Evolutionary conservation across 2,888 invertebrate genomes (phyloP), one percentile per base, ranked within the genome.

Genomic region (Dasypolia templi): DNA sequence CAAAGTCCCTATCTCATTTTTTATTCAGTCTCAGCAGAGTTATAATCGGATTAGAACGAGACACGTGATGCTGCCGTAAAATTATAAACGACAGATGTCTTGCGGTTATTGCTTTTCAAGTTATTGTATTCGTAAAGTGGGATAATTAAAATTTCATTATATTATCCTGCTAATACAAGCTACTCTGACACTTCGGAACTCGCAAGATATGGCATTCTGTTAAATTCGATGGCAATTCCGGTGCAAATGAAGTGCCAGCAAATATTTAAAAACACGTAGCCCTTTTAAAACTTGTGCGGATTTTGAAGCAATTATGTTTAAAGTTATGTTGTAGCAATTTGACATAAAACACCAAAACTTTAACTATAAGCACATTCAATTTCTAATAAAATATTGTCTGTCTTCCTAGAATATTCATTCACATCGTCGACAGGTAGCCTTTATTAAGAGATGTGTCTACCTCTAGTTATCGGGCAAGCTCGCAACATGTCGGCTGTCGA

Each of bases 401-500:
- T 68, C 22, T 51, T 19, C 14, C 5, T 44, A 32, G 39, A 66
- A 65, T 58, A 75, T 63, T 58, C 46, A 55, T 51, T 59, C 66
- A 61, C 9, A 53, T 12, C 22, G 51, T 61, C 55, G 65, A 67
- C 46, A 72, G 77, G 55, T 55, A 69, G 22, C 53, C 12, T 76
- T 72, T 71, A 71, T 56, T 67, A 70, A 59, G 68, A 64, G 61
- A 65, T 51, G 49, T 61, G 59, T 62, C 68, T 69, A 53, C 63
- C 51, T 58, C 29, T 65, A 63, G 79, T 70, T 82, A 87, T 81
- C 85, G 64, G 63, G 59, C 9, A 14, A 59, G 55, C 67, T 75
- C 56, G 56, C 75, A 75, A 67, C 74, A 63, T 69, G 79, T 80
- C 77, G 71, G 49, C 61, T 75, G 83, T 79, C 85, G 58, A 56